phyloP scores from a whole-genome alignment of 2,888 invertebrate genomes.

The Caenorhabditis auriculariae region DNA sequence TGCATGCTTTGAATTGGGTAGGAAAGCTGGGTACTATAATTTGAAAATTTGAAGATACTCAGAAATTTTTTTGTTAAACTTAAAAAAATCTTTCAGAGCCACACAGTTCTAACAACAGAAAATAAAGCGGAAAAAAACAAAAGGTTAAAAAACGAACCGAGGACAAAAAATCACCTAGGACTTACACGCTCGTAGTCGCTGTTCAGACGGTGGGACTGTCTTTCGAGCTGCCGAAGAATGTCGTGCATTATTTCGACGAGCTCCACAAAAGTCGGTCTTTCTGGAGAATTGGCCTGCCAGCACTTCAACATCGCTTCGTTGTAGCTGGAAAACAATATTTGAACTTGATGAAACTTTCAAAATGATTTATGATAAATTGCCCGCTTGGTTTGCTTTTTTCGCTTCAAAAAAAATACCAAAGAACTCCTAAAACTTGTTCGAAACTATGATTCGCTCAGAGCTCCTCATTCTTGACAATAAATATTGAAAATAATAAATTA shows the following conservation, averaged over 20 bases:
- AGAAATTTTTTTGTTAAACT: no score
- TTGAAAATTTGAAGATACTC: no score
- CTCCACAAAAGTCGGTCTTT: slow-evolving; percentile 43
- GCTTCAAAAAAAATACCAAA: no score
- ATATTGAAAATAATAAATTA: no score
- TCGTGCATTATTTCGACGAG: slow-evolving; percentile 24
- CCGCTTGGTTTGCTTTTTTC: neutral
- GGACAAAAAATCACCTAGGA: slow-evolving; percentile 16
- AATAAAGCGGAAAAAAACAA: neutral
- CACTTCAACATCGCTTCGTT: slow-evolving; percentile 42
- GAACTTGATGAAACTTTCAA: no score
- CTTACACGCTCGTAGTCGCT: slow-evolving; percentile 46
- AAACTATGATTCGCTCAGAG: no score
- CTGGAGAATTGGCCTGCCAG: slow-evolving; percentile 34
- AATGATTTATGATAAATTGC: no score
- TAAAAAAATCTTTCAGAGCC: no score
- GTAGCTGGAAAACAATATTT: slow-evolving; percentile 42
- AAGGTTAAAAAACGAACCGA: neutral
- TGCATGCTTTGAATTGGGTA: no score
- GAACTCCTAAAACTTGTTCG: no score
- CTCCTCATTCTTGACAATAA: no score
- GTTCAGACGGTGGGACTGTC: slow-evolving; percentile 22
- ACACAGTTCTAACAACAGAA: neutral
- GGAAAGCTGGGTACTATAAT: no score
- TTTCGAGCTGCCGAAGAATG: slow-evolving; percentile 30